phyloP scores from a whole-genome alignment of 1,140 invertebrate species.

The Heliconius himera region DNA sequence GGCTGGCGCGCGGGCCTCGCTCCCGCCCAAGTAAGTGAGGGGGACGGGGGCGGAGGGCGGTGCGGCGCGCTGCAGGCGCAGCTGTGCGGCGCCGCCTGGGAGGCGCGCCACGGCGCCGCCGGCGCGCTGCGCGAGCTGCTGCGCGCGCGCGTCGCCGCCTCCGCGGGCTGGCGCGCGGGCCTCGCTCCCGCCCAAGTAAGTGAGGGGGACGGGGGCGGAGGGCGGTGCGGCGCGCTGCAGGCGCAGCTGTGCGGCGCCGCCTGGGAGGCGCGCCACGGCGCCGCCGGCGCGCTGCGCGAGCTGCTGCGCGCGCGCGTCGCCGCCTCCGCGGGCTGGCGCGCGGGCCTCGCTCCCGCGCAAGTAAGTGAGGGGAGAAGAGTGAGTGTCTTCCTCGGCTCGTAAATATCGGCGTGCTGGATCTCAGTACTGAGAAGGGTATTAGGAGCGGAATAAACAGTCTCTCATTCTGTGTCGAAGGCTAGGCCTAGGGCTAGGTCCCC shows the following conservation, averaged over 20 bases:
- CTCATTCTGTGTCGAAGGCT: no score
- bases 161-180: conserved; percentile 87
- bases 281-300: conserved; percentile 95
- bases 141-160: conserved; percentile 87
- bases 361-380: conserved; percentile 42
- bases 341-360: conserved; percentile 82
- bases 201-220: conserved; percentile 50
- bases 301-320: conserved; percentile 91
- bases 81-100: conserved; percentile 95
- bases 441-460: no score
- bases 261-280: conserved; percentile 97
- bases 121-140: conserved; percentile 95
- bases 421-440: no score
- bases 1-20: conserved; percentile 85
- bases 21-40: conserved; percentile 73
- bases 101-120: conserved; percentile 96
- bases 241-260: conserved; percentile 93
- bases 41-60: conserved; percentile 56
- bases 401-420: conserved; percentile 7
- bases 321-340: conserved; percentile 87
- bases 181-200: conserved; percentile 81
- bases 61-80: conserved; percentile 91
- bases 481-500: no score
- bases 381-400: no score
- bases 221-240: conserved; percentile 87